Conservation (phyloP, 2,888 invertebrate species). For the Allygus modestus region DNA sequence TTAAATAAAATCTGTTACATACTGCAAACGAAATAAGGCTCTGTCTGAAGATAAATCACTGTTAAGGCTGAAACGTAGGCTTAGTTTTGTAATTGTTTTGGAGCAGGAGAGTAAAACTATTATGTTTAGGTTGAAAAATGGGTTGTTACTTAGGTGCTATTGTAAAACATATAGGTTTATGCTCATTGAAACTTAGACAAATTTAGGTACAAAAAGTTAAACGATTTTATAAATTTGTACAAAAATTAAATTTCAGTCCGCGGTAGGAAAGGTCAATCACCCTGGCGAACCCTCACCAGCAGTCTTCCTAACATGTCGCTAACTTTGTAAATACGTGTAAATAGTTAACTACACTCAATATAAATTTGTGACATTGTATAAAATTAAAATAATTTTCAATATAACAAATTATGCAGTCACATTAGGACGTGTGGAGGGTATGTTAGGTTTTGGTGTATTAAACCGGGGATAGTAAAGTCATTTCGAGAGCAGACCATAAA, state of each 20-base stretch:
- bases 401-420: slow-evolving; percentile 36
- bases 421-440: background rate
- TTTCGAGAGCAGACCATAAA: too few species aligned
- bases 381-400: slow-evolving; percentile 42
- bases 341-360: slow-evolving; percentile 47
- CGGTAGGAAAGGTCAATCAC: slow-evolving; percentile 14
- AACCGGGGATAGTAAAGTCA: too few species aligned
- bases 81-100: background rate
- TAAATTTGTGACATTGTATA: slow-evolving; percentile 54
- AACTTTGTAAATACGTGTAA: slow-evolving; percentile 52
- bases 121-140: slow-evolving; percentile 44
- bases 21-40: background rate
- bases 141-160: slow-evolving; percentile 58
- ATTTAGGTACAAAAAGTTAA: slow-evolving; percentile 49
- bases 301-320: slow-evolving; percentile 51
- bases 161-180: slow-evolving; percentile 47
- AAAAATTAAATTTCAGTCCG: slow-evolving; percentile 49
- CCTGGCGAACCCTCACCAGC: slow-evolving; percentile 31
- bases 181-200: slow-evolving; percentile 52
- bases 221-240: slow-evolving; percentile 56
- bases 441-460: too few species aligned
- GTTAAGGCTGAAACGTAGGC: background rate
- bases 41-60: background rate
- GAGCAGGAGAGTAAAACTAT: background rate
- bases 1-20: background rate